Conservation (phyloP, 2,113 vertebrate species). For the Gadus chalcogrammus region DNA sequence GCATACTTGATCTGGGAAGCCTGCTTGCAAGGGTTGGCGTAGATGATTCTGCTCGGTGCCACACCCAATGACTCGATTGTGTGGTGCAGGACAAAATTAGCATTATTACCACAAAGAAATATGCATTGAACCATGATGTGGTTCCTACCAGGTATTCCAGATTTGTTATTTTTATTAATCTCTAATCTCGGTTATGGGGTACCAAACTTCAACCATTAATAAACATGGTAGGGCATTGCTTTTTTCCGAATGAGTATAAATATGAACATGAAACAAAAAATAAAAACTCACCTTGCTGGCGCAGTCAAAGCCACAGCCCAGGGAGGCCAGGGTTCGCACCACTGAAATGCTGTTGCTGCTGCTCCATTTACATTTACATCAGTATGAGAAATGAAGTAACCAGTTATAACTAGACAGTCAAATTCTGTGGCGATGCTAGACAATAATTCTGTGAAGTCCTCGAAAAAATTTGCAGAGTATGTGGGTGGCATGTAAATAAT, state of each 20-base stretch:
- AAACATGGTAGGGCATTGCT: not conserved
- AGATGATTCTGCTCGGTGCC: conserved; percentile 78
- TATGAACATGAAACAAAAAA: not conserved
- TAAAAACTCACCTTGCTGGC: conserved; percentile 87
- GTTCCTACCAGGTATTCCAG: not conserved
- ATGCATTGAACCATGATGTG: not conserved
- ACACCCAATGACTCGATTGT: conserved; percentile 92
- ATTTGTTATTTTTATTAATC: not conserved
- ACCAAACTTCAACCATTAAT: not conserved
- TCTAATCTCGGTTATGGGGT: too few species aligned
- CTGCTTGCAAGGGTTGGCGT: conserved; percentile 98
- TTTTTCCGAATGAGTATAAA: not conserved
- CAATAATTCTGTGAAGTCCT: too few species aligned
- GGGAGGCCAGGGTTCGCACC: conserved; percentile 82
- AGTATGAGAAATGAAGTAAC: conserved; percentile 37
- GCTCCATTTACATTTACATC: too few species aligned
- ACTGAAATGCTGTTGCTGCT: conserved; percentile 88
- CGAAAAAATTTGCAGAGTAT: too few species aligned
- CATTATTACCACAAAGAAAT: not conserved
- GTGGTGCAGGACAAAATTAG: conserved; percentile 24
- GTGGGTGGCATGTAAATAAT: too few species aligned
- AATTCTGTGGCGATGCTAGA: too few species aligned
- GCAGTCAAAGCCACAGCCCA: conserved; percentile 94
- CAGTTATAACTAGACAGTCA: not conserved
- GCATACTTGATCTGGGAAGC: conserved; percentile 97